Evolutionary conservation across 2,113 vertebrate species (phyloP).

Genomic region (Pagrus major): DNA sequence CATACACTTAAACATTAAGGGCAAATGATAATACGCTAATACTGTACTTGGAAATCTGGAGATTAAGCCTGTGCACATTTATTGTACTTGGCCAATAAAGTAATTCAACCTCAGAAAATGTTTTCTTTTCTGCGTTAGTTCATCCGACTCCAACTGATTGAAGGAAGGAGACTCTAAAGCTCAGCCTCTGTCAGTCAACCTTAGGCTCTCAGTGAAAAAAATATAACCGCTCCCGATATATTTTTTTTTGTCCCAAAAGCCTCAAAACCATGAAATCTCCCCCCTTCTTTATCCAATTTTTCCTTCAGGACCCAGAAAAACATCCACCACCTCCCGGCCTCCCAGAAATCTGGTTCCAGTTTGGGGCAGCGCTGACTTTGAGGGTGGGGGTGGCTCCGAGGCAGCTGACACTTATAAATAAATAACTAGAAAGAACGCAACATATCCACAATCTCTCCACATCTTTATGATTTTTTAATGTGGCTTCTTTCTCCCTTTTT

Average conservation of each 20-base stretch:
- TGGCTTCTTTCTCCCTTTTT: constrained; percentile 31
- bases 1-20: constrained; percentile 33
- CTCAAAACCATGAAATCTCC: constrained; percentile 72
- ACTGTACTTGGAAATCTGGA: constrained; percentile 40
- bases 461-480: constrained; percentile 75
- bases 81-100: constrained; percentile 66
- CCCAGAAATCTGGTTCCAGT: constrained; percentile 84
- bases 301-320: constrained; percentile 74
- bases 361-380: constrained; percentile 70
- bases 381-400: constrained; percentile 72
- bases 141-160: constrained; percentile 36
- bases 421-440: constrained; percentile 75
- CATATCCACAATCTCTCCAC: constrained; percentile 64
- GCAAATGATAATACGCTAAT: constrained; percentile 34
- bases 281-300: constrained; percentile 72
- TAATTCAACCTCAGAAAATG: constrained; percentile 58
- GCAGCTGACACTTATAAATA: constrained; percentile 83
- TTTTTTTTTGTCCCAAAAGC: constrained; percentile 36
- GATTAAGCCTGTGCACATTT: constrained; percentile 54
- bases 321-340: constrained; percentile 70
- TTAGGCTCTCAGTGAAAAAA: constrained; percentile 21
- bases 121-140: constrained; percentile 63
- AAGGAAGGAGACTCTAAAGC: constrained; percentile 49
- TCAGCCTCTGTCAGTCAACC: constrained; percentile 66
- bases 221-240: constrained; percentile 10